Conservation (phyloP, 2,113 vertebrate species). For the Aegithalos caudatus region DNA sequence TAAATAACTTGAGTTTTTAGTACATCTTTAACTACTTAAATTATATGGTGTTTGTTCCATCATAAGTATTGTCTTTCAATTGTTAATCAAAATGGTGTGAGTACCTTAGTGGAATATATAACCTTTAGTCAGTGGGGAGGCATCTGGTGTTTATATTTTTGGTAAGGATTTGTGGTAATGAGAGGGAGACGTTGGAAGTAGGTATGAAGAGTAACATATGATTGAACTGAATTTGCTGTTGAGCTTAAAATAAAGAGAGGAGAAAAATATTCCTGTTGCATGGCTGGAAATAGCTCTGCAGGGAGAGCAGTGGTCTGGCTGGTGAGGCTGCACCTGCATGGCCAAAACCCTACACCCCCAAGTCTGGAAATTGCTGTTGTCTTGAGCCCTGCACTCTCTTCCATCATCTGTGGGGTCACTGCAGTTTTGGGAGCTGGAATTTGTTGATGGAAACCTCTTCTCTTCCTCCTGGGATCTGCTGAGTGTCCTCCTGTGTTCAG, state of each 20-base stretch:
- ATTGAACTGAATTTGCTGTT: neutral
- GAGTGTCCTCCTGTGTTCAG: accelerated
- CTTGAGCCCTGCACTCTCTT: neutral
- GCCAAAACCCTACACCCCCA: neutral
- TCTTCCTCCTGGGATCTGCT: neutral
- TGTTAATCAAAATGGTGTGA: neutral
- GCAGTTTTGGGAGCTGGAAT: neutral
- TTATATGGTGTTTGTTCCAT: neutral
- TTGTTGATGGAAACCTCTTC: neutral
- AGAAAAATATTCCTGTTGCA: neutral
- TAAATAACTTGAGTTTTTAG: neutral
- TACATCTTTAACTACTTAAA: neutral
- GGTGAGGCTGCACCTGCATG: neutral
- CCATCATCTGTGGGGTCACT: neutral
- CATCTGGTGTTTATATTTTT: neutral
- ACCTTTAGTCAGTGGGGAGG: neutral
- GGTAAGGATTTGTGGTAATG: neutral
- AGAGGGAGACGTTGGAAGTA: neutral
- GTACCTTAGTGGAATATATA: neutral
- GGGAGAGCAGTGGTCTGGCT: neutral
- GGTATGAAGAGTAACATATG: neutral
- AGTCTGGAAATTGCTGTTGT: neutral
- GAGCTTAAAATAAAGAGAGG: neutral
- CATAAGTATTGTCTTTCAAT: neutral
- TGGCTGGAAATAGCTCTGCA: neutral